phyloP scores from a whole-genome alignment of 2,888 invertebrate genomes.

The Drosophila merina region DNA sequence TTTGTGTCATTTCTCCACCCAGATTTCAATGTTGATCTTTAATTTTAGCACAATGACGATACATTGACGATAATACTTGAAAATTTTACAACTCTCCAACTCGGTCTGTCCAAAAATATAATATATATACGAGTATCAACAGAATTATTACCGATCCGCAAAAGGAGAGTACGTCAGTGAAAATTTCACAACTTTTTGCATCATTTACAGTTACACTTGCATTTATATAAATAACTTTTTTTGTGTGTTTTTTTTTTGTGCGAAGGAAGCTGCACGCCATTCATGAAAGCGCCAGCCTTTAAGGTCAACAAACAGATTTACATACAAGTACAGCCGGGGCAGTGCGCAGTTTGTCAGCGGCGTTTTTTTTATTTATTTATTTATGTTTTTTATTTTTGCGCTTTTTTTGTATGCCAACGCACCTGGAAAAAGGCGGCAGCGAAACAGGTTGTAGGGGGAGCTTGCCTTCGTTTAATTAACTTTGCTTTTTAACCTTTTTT shows the following conservation, averaged over 20 bases:
- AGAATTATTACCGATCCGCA: background rate
- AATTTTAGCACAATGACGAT: conserved; percentile 42
- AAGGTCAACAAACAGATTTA: conserved; percentile 72
- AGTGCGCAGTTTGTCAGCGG: conserved; percentile 49
- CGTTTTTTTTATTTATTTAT: conserved; percentile 18
- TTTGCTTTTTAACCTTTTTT: background rate
- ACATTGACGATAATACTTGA: conserved; percentile 33
- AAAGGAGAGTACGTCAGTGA: conserved; percentile 24
- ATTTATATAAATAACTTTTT: background rate
- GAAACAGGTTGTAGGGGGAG: conserved; percentile 13
- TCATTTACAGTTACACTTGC: conserved; percentile 47
- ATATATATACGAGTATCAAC: background rate
- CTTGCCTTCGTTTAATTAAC: conserved; percentile 32
- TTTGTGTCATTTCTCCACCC: conserved; percentile 24
- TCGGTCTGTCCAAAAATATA: conserved; percentile 20
- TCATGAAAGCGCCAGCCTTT: conserved; percentile 56
- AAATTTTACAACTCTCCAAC: conserved; percentile 9
- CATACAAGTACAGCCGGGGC: conserved; percentile 6
- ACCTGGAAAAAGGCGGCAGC: conserved; percentile 43
- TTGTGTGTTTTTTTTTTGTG: background rate
- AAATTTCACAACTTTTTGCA: conserved; percentile 46
- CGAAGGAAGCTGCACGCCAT: conserved; percentile 52
- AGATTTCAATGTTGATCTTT: conserved; percentile 37
- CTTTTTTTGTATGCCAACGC: conserved; percentile 61
- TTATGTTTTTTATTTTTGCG: conserved; percentile 17